Conservation (phyloP, 2,888 invertebrate genomes). For the Xanthia togata region DNA sequence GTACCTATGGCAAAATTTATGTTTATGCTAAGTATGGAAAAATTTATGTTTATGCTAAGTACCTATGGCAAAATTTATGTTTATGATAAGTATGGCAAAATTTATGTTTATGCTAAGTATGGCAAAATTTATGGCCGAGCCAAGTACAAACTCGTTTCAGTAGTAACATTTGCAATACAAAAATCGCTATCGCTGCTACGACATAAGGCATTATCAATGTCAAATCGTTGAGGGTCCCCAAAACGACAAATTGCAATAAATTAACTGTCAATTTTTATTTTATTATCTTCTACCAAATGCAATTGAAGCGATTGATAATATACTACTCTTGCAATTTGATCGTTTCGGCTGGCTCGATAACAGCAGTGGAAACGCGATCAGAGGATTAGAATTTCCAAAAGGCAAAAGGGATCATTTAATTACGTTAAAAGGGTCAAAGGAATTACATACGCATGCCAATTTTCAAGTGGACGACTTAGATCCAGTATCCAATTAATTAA, state of each 20-base stretch:
- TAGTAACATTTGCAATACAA: background rate
- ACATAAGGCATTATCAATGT: background rate
- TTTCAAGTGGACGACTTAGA: constrained; percentile 18
- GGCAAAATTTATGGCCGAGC: too few species aligned
- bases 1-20: too few species aligned
- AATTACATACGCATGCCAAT: constrained; percentile 46
- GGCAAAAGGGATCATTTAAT: constrained; percentile 36
- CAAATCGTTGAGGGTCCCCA: background rate
- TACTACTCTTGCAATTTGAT: too few species aligned
- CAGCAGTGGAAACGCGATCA: background rate
- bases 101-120: too few species aligned
- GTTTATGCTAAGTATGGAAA: too few species aligned
- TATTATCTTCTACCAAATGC: too few species aligned
- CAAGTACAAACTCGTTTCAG: background rate
- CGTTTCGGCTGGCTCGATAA: background rate
- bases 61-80: too few species aligned
- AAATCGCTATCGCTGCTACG: background rate
- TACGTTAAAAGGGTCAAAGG: constrained; percentile 22
- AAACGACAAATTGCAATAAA: too few species aligned
- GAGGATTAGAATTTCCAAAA: constrained; percentile 3
- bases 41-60: too few species aligned
- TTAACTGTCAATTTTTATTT: too few species aligned
- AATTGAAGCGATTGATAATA: too few species aligned
- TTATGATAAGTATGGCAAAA: too few species aligned
- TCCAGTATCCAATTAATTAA: constrained; percentile 38